A percentile compares a stretch with the other conserved stretches of the same genome.
Conservation (phyloP, 2,797 vertebrate species). For the Neopelma chrysocephalum region DNA sequence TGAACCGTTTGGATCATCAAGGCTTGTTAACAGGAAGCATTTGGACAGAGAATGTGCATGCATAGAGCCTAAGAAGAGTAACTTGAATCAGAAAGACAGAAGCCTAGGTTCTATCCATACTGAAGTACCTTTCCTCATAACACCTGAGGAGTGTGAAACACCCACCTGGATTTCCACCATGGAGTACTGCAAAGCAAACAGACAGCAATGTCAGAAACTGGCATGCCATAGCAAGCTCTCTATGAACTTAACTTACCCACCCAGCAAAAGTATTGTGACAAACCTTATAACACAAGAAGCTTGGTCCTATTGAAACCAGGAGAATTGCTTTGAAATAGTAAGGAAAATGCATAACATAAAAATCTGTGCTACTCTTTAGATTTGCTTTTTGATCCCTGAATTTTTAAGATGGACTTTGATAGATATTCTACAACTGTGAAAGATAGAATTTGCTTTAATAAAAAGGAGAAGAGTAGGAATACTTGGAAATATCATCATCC, state of each 20-base stretch:
- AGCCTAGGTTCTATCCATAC: neutral
- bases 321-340: neutral
- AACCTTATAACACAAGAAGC: neutral
- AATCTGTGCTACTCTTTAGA: neutral
- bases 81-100: neutral
- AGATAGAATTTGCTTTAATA: neutral
- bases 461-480: neutral
- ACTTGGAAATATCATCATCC: neutral
- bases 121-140: neutral
- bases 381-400: neutral
- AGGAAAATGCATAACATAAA: neutral
- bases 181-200: slow-evolving; percentile 58
- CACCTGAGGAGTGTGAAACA: neutral
- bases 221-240: neutral
- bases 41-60: neutral
- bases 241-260: neutral
- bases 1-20: neutral
- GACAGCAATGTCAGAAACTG: neutral
- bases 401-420: neutral
- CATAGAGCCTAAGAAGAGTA: neutral
- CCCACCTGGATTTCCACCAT: slow-evolving; percentile 58
- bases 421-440: neutral
- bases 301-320: neutral
- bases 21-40: neutral
- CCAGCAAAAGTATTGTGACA: neutral